Conservation (phyloP, 2,797 vertebrate genomes). For the Potorous gilbertii region DNA sequence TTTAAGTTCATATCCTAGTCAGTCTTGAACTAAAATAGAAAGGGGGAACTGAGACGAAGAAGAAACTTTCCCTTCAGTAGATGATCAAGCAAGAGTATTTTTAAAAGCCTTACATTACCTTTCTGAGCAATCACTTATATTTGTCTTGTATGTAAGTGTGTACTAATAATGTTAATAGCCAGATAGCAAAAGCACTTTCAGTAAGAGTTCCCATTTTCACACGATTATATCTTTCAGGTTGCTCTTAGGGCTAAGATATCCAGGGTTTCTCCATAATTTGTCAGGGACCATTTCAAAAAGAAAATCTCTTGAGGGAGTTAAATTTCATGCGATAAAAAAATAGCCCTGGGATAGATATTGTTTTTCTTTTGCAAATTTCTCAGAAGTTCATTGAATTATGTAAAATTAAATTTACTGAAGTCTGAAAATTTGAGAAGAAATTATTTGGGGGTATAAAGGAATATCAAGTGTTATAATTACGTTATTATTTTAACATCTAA, state of each 20-base stretch:
- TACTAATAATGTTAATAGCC: not conserved
- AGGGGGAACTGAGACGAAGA: not conserved
- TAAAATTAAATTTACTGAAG: not conserved
- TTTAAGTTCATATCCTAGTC: not conserved
- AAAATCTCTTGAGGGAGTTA: constrained; percentile 14
- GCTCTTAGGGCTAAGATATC: not conserved
- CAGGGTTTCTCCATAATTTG: not conserved
- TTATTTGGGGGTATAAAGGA: not conserved
- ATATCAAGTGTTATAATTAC: not conserved
- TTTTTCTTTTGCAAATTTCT: not conserved
- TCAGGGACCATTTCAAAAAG: not conserved
- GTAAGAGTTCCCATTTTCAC: not conserved
- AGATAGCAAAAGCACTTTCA: not conserved
- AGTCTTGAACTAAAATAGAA: not conserved
- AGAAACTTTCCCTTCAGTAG: not conserved
- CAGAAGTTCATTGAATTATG: not conserved
- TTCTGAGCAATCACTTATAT: not conserved
- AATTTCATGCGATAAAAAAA: not conserved
- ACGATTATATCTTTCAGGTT: not conserved
- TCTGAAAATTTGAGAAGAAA: not conserved
- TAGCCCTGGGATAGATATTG: not conserved
- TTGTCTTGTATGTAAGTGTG: not conserved
- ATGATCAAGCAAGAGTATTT: not conserved
- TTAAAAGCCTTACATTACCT: no score
- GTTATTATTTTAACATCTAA: not conserved